phyloP scores from a whole-genome alignment of 2,113 vertebrate species.

The Nymphicus hollandicus region DNA sequence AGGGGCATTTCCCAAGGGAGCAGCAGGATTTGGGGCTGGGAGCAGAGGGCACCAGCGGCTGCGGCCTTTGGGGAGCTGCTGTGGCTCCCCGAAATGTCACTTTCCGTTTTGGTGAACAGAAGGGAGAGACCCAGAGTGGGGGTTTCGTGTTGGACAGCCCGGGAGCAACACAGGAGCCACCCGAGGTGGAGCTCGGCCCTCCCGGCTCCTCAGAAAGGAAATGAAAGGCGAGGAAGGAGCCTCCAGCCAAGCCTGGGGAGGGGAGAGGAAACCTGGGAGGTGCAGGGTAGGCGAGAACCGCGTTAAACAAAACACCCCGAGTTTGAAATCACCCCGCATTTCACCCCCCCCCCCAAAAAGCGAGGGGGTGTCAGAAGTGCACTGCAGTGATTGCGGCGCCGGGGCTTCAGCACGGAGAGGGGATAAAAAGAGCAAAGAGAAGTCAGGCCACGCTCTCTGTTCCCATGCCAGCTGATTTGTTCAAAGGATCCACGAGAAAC shows the following conservation, averaged over 20 bases:
- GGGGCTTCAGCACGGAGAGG: fast-evolving
- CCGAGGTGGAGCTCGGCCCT: not conserved
- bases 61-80: not conserved
- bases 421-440: not conserved
- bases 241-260: not conserved
- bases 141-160: not conserved
- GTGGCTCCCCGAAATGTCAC: not conserved
- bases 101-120: not conserved
- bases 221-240: not conserved
- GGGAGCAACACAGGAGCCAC: not conserved
- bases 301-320: not conserved
- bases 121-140: not conserved
- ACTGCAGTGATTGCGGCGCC: not conserved
- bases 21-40: fast-evolving
- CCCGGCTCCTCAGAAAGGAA: not conserved
- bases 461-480: constrained; percentile 47
- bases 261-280: not conserved
- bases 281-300: fast-evolving
- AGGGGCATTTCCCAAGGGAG: not conserved
- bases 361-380: not conserved
- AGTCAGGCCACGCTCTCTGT: constrained; percentile 2
- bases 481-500: constrained; percentile 30
- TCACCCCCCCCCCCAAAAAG: not conserved
- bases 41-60: fast-evolving
- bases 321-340: not conserved